Percentiles rank a stretch among this genome's conserved stretches.
Conservation (phyloP, 1,140 invertebrate genomes). For the Drepana arcuata region DNA sequence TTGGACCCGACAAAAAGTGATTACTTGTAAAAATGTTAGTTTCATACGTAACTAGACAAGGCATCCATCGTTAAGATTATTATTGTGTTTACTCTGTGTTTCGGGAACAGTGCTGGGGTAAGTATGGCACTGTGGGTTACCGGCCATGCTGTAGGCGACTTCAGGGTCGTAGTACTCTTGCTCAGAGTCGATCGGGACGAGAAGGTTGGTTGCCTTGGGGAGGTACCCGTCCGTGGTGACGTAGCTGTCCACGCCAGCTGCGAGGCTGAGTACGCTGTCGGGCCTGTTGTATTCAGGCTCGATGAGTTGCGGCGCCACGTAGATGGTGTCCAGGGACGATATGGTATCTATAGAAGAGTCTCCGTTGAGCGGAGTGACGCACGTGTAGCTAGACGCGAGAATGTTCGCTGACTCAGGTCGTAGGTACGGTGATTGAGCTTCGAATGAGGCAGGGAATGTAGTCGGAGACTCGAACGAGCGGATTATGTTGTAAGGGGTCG, state of each 20-base stretch:
- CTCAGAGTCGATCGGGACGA: conserved; percentile 52
- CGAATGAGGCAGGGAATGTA: conserved; percentile 56
- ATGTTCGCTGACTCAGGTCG: conserved; percentile 68
- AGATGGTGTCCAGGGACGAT: conserved; percentile 47
- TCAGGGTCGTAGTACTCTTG: conserved; percentile 60
- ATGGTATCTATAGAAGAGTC: conserved; percentile 55
- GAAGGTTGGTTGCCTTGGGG: conserved; percentile 53
- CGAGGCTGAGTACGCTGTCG: conserved; percentile 61
- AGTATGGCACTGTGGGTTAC: conserved; percentile 52
- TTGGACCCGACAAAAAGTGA: conserved; percentile 43
- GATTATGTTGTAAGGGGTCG: conserved; percentile 49
- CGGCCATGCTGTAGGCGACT: conserved; percentile 37
- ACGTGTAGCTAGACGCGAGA: conserved; percentile 67
- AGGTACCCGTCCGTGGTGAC: conserved; percentile 55
- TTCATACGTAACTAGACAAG: conserved; percentile 42
- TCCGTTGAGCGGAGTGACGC: conserved; percentile 43
- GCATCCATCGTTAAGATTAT: conserved; percentile 66
- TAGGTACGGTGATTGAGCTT: conserved; percentile 64
- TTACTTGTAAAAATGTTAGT: conserved; percentile 8
- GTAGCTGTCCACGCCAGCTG: conserved; percentile 41
- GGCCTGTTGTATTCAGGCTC: conserved; percentile 50
- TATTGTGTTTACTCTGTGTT: conserved; percentile 53
- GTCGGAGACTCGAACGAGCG: conserved; percentile 56
- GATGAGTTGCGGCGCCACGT: conserved; percentile 40
- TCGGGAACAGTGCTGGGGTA: conserved; percentile 46